Conservation (phyloP, 2,113 vertebrate species). For the Percina caprodes region DNA sequence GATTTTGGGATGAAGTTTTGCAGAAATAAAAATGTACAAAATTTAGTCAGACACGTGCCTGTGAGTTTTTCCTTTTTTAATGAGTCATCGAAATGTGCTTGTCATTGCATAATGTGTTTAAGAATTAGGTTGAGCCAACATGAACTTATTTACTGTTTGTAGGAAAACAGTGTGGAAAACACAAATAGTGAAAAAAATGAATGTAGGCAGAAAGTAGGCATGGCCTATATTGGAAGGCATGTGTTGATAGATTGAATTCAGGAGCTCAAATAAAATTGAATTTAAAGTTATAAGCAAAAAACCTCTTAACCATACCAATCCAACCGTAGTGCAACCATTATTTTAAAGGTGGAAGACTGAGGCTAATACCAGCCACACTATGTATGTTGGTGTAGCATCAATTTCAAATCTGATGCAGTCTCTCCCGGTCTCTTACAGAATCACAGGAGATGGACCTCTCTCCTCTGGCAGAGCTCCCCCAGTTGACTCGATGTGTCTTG, state of each 20-base stretch:
- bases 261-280: not conserved
- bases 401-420: not conserved
- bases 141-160: not conserved
- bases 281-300: not conserved
- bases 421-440: conserved; percentile 56
- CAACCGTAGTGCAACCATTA: not conserved
- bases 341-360: not conserved
- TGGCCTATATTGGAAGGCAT: not conserved
- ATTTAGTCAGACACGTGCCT: not conserved
- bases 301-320: not conserved
- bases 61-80: not conserved
- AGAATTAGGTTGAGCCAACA: not conserved
- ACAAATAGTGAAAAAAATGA: not conserved
- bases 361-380: not conserved
- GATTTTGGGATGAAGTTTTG: not conserved
- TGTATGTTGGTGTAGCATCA: not conserved
- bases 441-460: conserved; percentile 73
- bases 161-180: not conserved
- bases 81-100: not conserved
- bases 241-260: not conserved
- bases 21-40: not conserved
- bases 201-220: not conserved
- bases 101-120: not conserved
- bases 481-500: conserved; percentile 72
- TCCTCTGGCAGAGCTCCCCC: conserved; percentile 74